Evolutionary conservation across 2,888 invertebrate genomes (phyloP), one percentile per base, ranked within the genome.

Genomic region (Bombylius major): DNA sequence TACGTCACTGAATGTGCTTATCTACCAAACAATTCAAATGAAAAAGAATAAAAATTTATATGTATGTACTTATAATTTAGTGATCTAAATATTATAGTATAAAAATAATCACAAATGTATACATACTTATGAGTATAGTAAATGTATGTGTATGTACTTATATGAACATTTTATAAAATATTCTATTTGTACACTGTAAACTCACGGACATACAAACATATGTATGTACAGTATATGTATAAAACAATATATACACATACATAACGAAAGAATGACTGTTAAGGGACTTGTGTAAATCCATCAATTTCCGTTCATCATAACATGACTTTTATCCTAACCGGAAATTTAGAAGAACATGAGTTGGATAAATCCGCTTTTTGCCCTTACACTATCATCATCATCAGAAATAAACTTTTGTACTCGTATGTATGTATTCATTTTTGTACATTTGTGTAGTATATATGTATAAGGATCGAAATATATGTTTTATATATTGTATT

Each of bases 281-380:
- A 11, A 42, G 48, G 36, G 55, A 52, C 50, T 55, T 53, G 39
- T 56, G 55, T 59, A 59, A 57, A 59, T 59, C 59, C 59, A 59
- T 59, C 56, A 59, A 59, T 59, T 59, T 59, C 59, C 59, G 57
- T 56, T 59, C 56, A 59, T 59, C 59, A 59, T 54, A 59, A 57
- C 56, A 57, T 57, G 59, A 59, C 56, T 59, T 59, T 59, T 54
- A 59, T 57, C 52, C 59, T 51, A 59, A 57, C 54, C 59, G 59
- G 59, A 59, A 59, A 59, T 59, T 59, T 59, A 56, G 51, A 56
- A 54, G 51, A 59, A 50, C 49, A 57, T 59, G 57, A 59, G 57
- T 57, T 54, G 57, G 57, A 57, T 57, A 57, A 58, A 57, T 47
- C 39, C 51, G 45, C n/a, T 48, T 36, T 31, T 5, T 39, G 32